Evolutionary conservation across 2,888 invertebrate genomes (phyloP), one percentile per base, ranked within the genome.

Genomic region (Pharmacophagus antenor): DNA sequence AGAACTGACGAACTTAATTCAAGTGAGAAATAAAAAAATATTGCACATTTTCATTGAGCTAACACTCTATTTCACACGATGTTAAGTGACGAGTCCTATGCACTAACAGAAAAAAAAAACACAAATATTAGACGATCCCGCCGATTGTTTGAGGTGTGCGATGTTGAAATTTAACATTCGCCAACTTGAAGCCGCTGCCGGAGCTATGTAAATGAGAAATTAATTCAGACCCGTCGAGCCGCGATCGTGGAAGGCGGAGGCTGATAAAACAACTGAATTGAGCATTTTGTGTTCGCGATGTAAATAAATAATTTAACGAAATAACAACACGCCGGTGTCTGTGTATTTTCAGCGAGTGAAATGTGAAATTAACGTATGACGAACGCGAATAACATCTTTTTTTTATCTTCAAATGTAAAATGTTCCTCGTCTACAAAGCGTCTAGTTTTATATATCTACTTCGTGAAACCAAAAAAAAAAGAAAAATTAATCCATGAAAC

Each of bases 181-280:
- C n/a, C 15, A 48, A 42, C 41, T 58, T 17, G 44, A 49, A 31
- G 49, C 27, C 54, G 42, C 54, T 23, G 47, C 44, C 54, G 54
- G n/a, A 50, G 18, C 49, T 59, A 50, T 59, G 49, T 59, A 59
- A 59, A 59, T 59, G 54, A 49, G 59, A 50, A 59, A 59, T 59
- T 59, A 59, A 55, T 59, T 54, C 59, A 50, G 54, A 54, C 22
- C 59, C 31, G 54, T 59, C 55, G 44, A 55, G 18, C 59, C 59
- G 49, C 49, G 58, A 54, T 53, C 48, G 48, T 20, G 18, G 27
- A 44, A 25, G 50, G 49, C 49, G 54, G 21, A 31, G 44, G 6
- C 53, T 42, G 54, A 54, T 59, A 42, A 50, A 59, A 59, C 58
- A 58, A 58, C 54, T 27, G 20, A 49, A 20, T 17, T 23, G 27